phyloP scores from a whole-genome alignment of 2,888 invertebrate genomes.

The Thereva nobilitata region DNA sequence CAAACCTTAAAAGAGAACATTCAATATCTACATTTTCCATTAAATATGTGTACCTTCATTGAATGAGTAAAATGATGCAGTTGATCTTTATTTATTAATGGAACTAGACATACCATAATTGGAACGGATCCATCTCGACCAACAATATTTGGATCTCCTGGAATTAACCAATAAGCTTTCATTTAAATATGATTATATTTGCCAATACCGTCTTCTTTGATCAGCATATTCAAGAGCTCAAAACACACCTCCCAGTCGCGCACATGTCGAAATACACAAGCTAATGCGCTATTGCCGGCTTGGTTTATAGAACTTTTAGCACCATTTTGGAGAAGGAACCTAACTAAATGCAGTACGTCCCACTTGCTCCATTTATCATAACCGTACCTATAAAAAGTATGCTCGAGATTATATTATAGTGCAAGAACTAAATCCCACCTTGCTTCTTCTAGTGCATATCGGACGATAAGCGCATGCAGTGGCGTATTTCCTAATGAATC shows the following conservation, averaged over 20 bases:
- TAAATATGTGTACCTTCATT: constrained; percentile 64
- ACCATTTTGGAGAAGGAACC: constrained; percentile 66
- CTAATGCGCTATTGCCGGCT: constrained; percentile 69
- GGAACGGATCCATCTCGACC: constrained; percentile 74
- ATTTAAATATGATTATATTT: constrained; percentile 3
- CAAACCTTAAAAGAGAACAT: constrained; percentile 61
- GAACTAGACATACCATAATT: constrained; percentile 74
- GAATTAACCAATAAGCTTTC: constrained; percentile 14
- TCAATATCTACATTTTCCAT: neutral
- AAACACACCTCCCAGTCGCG: constrained; percentile 69
- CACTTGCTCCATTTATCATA: constrained; percentile 75
- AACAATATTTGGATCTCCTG: constrained; percentile 69
- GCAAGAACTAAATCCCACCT: constrained; percentile 41
- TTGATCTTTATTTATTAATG: constrained; percentile 74
- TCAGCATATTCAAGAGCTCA: constrained; percentile 58
- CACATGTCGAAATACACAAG: constrained; percentile 71
- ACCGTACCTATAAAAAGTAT: constrained; percentile 59
- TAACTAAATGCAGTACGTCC: constrained; percentile 72
- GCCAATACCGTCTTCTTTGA: constrained; percentile 55
- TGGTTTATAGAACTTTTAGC: constrained; percentile 72
- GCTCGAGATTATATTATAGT: neutral
- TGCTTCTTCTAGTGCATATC: constrained; percentile 72
- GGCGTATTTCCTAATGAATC: constrained; percentile 76
- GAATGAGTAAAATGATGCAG: constrained; percentile 72
- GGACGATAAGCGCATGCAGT: constrained; percentile 67